Evolutionary conservation across 2,888 invertebrate species (phyloP).

Genomic region (Eristalinus sepulchralis): DNA sequence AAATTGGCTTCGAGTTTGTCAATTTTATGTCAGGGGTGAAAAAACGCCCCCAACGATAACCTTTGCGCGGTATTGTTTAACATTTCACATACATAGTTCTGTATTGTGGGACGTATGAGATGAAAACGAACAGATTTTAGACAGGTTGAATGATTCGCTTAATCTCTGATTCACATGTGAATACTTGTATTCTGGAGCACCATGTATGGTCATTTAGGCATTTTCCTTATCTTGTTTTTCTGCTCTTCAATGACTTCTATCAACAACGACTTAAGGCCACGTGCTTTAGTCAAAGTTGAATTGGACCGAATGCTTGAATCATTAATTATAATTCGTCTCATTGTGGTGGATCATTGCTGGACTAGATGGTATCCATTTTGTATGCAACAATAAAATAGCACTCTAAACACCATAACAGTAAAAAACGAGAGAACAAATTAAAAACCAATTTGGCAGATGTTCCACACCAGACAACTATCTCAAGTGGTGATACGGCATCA

Average conservation of each 20-base stretch:
- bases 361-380: background rate
- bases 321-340: constrained; percentile 50
- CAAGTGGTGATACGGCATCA: constrained; percentile 65
- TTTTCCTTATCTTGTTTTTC: background rate
- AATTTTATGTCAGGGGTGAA: constrained; percentile 57
- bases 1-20: constrained; percentile 44
- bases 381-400: background rate
- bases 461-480: constrained; percentile 50
- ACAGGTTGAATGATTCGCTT: constrained; percentile 70
- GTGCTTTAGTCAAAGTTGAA: constrained; percentile 23
- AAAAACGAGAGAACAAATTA: constrained; percentile 42
- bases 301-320: constrained; percentile 40
- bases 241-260: background rate
- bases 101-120: constrained; percentile 9
- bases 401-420: constrained; percentile 20
- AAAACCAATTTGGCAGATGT: constrained; percentile 67
- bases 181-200: constrained; percentile 37
- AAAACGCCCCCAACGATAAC: constrained; percentile 60
- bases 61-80: constrained; percentile 47
- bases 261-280: constrained; percentile 35
- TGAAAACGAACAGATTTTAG: constrained; percentile 54
- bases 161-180: constrained; percentile 66
- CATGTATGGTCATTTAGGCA: background rate
- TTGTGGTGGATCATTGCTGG: background rate
- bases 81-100: constrained; percentile 29